These are phyloP conservation scores for Platycnemis pennipes DNA, from an alignment of 2,888 invertebrate genomes.

Conservation along the genomic window DNA sequence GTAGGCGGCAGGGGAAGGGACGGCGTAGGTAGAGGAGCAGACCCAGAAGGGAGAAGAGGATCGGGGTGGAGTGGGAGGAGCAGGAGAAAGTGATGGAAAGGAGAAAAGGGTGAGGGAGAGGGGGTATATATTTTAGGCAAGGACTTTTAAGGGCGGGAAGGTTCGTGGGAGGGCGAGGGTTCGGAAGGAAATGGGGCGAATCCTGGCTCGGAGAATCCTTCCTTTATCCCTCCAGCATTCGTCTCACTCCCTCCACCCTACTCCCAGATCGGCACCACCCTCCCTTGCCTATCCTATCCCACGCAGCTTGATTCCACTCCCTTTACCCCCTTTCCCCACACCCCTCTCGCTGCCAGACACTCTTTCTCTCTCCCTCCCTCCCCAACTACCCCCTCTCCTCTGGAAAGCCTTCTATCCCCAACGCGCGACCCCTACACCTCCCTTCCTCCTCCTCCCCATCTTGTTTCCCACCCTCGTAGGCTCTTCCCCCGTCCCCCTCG, in stretches of 20 bases:
- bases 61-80: background rate
- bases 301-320: background rate
- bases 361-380: background rate
- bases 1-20: background rate
- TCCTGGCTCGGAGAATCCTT: background rate
- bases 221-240: background rate
- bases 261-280: background rate
- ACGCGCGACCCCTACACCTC: background rate
- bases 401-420: background rate
- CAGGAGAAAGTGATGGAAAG: background rate
- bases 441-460: background rate
- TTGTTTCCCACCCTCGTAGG: background rate
- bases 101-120: background rate
- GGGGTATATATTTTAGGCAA: background rate
- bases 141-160: background rate
- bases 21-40: background rate
- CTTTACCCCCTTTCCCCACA: background rate
- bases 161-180: background rate
- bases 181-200: constrained; percentile 45
- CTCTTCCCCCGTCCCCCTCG: background rate
- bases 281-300: background rate
- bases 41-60: background rate
- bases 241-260: background rate
- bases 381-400: background rate
- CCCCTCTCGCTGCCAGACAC: background rate